These are phyloP conservation scores for Gobiocypris rarus DNA, from an alignment of 2,113 vertebrate species.

Conservation along the genomic window DNA sequence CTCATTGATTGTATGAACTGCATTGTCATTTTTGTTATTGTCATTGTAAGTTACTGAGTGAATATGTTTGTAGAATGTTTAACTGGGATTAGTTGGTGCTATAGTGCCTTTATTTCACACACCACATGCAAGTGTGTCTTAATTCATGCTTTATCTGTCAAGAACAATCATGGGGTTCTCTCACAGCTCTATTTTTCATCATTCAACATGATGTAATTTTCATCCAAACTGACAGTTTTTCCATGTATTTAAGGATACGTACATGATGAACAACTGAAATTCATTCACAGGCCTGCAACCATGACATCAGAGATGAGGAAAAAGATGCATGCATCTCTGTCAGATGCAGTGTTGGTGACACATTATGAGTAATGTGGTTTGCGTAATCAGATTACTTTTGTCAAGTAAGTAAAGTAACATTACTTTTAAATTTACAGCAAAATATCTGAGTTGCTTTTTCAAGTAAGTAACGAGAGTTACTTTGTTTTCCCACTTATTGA, in stretches of 20 bases:
- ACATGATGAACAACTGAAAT: background rate
- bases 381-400: no score
- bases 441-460: no score
- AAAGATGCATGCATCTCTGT: no score
- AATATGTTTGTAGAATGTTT: background rate
- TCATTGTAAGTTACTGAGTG: background rate
- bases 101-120: background rate
- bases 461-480: no score
- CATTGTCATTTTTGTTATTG: background rate
- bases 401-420: no score
- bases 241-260: background rate
- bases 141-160: background rate
- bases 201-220: background rate
- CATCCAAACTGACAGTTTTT: background rate
- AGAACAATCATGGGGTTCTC: no score
- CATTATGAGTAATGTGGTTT: no score
- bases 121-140: background rate
- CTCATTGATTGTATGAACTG: background rate
- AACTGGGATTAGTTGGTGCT: background rate
- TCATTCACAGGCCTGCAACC: background rate
- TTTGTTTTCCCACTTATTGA: no score
- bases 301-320: background rate
- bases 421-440: no score
- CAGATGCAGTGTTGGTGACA: background rate
- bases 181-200: no score